Evolutionary conservation across 2,113 vertebrate genomes (phyloP), one percentile per base, ranked within the genome.

Genomic region (Macaca mulatta): DNA sequence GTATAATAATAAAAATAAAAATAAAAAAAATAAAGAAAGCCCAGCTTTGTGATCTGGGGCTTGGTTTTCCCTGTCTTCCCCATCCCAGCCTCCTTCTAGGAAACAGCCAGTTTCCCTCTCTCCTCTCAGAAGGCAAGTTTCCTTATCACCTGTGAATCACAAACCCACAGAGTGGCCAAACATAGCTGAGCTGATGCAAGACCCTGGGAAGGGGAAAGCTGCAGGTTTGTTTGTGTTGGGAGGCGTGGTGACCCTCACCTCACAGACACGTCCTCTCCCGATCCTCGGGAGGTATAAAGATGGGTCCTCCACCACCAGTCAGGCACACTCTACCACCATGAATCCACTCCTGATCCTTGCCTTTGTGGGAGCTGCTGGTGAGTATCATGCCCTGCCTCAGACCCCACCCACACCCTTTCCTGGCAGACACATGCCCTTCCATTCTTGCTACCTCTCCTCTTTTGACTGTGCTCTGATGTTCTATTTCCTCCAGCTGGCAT

Each of bases 331-430:
- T 22, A 30, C 25, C 17, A 90, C 11, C 70, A 98, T 98, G 99
- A 98, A 98, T 90, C 57, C 96, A 22, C 97, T 99, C 40, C 97
- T 99, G 98, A 48, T 99, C 85, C 7, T 99, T 2, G 98, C 98
- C 55, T 90, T 98, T 10, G 94, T 99, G 40, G 99, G 98, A 87
- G 98, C 97, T 94, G 98, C 98, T 88, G 98, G 98, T 99, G 97
- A 98, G 98, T 96, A 12, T 16, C 23, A 18, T 1, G 23, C 18
- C 8, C 48, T 20, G 30, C 22, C 16, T 23, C 1, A 6, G 30
- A 11, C 1, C 2, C 17, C 89, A 20, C 10, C 10, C 0, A 38
- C 12, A 7, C 8, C 7, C 40, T 86, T 2, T 52, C 43, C 32
- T 20, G 43, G 59, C 0, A 16, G n/a, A 27, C 1, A 2, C 0